Evolutionary conservation across 2,797 vertebrate genomes (phyloP), one percentile per base, ranked within the genome.

Genomic region (Platalea minor): DNA sequence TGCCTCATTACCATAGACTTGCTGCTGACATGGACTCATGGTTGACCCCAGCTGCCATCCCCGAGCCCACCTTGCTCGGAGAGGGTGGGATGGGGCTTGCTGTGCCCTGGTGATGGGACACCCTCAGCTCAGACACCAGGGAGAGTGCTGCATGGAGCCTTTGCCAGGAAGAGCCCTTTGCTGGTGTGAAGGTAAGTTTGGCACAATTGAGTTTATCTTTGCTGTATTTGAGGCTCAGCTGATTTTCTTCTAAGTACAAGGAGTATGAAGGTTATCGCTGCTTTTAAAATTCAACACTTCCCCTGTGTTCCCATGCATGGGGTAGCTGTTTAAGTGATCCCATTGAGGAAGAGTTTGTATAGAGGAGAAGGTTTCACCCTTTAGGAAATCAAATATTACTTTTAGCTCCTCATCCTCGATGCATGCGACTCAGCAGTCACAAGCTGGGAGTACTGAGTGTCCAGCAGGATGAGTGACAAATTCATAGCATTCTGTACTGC

Each of bases 331-430:
- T 15, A 35, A 61, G 51, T 37, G 56, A 73, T 48, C 41, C 37
- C 4, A 16, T 24, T 35, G 80, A 68, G 35, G 75, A 68, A 31
- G 46, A 26, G 76, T 17, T 75, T 33, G 16, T 31, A 4, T 3
- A 41, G 50, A 81, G 33, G n/a, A 88, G 75, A 88, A 85, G 25
- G n/a, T 53, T 73, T 85, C 8, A 54, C 60, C 81, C 84, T 87
- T 90, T 75, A 93, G 93, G 89, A 92, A 93, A 95, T 91, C 70
- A 95, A 96, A 95, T 95, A 93, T 96, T 97, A 43, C 88, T 95
- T 88, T 73, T 94, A 84, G 72, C 74, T 79, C 61, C 25, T 69
- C 63, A 61, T 68, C 93, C 77, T 51, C 1, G 5, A 28, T 37
- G 60, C 61, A 61, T 48, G 86, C 0, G 8, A 50, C 43, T 61